Conservation (phyloP, 2,797 vertebrate genomes). For the Acomys russatus region DNA sequence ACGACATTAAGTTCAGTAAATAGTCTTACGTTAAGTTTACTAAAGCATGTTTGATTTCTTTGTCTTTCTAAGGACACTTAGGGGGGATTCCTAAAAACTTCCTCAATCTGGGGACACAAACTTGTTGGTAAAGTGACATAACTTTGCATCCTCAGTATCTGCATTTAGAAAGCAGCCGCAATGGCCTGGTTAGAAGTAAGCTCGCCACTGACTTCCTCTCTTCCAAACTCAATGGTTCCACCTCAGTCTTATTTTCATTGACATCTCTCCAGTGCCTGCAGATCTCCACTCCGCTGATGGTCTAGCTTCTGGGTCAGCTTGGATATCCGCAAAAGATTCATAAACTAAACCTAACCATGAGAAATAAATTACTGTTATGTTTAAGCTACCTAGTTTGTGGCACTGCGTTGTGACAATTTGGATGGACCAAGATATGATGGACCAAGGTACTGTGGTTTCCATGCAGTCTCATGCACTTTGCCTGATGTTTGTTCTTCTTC, state of each 20-base stretch:
- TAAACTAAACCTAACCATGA: neutral
- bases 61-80: neutral
- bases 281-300: neutral
- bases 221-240: neutral
- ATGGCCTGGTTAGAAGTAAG: neutral
- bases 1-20: neutral
- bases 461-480: no score
- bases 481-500: neutral
- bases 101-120: neutral
- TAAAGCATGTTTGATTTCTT: neutral
- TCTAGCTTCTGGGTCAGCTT: neutral
- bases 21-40: neutral
- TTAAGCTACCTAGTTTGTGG: neutral
- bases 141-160: neutral
- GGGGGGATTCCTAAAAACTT: no score
- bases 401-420: neutral
- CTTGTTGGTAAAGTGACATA: neutral
- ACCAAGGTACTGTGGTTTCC: neutral
- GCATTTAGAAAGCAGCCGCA: neutral
- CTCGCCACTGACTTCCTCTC: neutral
- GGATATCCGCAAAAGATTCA: neutral
- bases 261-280: neutral
- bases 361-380: neutral
- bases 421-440: neutral
- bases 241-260: neutral